A percentile compares a stretch with the other conserved stretches of the same genome.
Conservation (phyloP, 1,140 invertebrate species). For the Drosophila kikkawai region DNA sequence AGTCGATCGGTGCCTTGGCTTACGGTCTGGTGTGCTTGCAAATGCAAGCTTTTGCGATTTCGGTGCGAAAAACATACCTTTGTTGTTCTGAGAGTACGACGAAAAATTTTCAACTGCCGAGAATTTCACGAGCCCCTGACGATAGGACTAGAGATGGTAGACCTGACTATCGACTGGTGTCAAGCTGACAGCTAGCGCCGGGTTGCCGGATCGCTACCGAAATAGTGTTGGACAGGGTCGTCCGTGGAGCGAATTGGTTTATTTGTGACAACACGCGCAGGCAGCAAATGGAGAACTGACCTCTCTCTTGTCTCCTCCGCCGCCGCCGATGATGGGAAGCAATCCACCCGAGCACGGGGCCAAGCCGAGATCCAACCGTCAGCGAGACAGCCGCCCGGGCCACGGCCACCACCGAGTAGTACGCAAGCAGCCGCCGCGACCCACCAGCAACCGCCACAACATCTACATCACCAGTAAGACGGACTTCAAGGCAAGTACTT, state of each 20-base stretch:
- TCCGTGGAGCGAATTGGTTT: neutral
- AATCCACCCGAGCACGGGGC: constrained; percentile 60
- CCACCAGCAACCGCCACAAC: constrained; percentile 65
- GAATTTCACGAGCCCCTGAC: constrained; percentile 49
- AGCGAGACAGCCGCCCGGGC: constrained; percentile 30
- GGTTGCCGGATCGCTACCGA: constrained; percentile 40
- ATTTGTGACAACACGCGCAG: constrained; percentile 24
- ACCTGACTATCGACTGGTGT: constrained; percentile 43
- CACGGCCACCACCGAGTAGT: constrained; percentile 59
- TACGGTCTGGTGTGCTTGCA: constrained; percentile 60
- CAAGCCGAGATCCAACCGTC: constrained; percentile 61
- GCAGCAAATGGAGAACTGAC: constrained; percentile 18
- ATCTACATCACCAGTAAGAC: constrained; percentile 88
- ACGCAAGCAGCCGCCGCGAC: constrained; percentile 64
- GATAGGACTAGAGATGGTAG: constrained; percentile 54
- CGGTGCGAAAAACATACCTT: constrained; percentile 73
- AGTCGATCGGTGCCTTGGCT: constrained; percentile 53
- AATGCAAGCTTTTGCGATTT: constrained; percentile 29
- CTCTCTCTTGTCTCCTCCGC: constrained; percentile 4
- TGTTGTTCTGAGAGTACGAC: constrained; percentile 75
- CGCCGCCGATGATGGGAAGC: constrained; percentile 63
- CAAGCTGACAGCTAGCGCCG: constrained; percentile 53
- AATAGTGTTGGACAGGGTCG: constrained; percentile 8
- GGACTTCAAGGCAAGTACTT: constrained; percentile 86
- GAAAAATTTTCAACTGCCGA: constrained; percentile 74